These are phyloP conservation scores for Dicaeum eximium DNA, from an alignment of 2,113 vertebrate species.

Conservation along the genomic window DNA sequence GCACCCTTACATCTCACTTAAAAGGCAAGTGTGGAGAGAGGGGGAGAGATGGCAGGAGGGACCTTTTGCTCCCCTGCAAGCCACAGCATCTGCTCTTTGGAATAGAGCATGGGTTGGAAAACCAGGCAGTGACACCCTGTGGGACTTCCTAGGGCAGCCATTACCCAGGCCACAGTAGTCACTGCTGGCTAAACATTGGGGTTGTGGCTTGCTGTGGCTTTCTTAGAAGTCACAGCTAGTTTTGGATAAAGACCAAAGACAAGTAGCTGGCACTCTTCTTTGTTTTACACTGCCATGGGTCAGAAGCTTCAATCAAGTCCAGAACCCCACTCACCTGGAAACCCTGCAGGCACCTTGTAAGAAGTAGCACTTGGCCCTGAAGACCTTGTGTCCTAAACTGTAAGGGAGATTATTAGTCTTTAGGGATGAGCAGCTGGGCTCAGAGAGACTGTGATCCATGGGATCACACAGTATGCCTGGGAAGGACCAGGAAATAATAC, in stretches of 20 bases:
- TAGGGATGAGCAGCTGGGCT: neutral
- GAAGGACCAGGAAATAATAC: neutral
- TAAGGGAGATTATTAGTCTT: neutral
- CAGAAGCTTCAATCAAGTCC: neutral
- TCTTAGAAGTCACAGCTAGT: neutral
- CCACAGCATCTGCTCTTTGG: neutral
- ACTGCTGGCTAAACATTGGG: neutral
- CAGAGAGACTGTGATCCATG: neutral
- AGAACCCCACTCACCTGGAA: neutral
- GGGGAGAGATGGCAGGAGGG: neutral
- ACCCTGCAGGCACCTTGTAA: neutral
- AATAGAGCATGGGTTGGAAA: neutral
- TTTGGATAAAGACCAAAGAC: neutral
- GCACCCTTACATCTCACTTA: neutral
- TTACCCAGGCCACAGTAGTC: neutral
- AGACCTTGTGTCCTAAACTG: neutral
- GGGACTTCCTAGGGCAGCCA: neutral
- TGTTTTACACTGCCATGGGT: neutral
- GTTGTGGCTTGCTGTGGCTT: neutral
- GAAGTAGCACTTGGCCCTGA: neutral
- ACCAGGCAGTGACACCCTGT: neutral
- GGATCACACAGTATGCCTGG: neutral
- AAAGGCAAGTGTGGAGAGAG: neutral
- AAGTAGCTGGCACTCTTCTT: neutral
- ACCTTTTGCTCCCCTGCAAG: neutral